A percentile compares a stretch with the other conserved stretches of the same genome.
These are phyloP conservation scores for Polypedilum vanderplanki DNA, from an alignment of 1,140 invertebrate species.

Conservation along the genomic window DNA sequence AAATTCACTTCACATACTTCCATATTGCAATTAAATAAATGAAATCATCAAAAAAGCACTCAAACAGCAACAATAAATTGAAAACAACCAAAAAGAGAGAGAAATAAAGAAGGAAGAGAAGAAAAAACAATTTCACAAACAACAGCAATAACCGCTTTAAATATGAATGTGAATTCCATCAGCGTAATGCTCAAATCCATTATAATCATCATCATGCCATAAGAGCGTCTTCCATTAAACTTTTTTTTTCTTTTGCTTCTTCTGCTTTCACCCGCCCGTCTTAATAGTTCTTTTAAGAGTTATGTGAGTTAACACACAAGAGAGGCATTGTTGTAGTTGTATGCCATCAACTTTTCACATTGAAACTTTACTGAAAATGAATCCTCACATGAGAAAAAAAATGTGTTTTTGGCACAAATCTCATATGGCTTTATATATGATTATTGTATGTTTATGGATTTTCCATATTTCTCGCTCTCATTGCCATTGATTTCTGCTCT, in stretches of 20 bases:
- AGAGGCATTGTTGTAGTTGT: neutral
- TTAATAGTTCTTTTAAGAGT: neutral
- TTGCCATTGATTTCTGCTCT: slow-evolving; percentile 2
- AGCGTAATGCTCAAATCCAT: neutral
- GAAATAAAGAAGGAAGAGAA: too few species aligned
- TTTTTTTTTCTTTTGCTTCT: neutral
- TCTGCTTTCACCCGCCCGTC: too few species aligned
- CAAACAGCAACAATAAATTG: too few species aligned
- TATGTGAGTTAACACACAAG: neutral
- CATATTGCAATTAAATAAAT: too few species aligned
- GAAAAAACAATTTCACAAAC: too few species aligned
- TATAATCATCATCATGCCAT: neutral
- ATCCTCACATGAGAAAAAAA: neutral
- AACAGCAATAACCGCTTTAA: too few species aligned
- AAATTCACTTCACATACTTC: too few species aligned
- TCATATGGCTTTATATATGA: slow-evolving; percentile 14
- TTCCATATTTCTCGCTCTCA: neutral
- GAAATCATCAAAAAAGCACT: too few species aligned
- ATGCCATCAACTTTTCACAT: slow-evolving; percentile 17
- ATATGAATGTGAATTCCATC: slow-evolving; percentile 6
- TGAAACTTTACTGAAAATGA: neutral
- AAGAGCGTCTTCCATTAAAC: neutral
- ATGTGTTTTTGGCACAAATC: neutral
- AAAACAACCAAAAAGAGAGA: too few species aligned
- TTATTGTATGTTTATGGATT: slow-evolving; percentile 3